These are phyloP conservation scores for Oryzias celebensis DNA, from an alignment of 2,113 vertebrate species.

Conservation along the genomic window DNA sequence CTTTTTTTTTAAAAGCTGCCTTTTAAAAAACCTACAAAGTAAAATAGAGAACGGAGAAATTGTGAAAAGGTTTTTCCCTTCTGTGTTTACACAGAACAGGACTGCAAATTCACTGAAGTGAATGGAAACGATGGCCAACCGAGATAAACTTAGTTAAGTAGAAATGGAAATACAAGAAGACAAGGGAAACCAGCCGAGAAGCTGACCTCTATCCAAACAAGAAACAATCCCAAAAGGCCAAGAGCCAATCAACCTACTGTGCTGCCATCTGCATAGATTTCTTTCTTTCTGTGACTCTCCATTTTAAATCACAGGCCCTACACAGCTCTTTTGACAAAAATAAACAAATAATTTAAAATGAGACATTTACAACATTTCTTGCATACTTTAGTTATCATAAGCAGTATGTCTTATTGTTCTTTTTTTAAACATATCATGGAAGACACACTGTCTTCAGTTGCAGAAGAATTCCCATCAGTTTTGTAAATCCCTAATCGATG, in stretches of 20 bases:
- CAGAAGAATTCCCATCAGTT: conserved; percentile 26
- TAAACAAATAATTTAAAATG: conserved; percentile 18
- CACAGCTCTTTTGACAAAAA: conserved; percentile 27
- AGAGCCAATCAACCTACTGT: conserved; percentile 74
- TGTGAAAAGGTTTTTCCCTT: background rate
- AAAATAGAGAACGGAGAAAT: background rate
- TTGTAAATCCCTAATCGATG: conserved; percentile 40
- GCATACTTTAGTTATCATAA: background rate
- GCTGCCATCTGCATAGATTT: conserved; percentile 75
- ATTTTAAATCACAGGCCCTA: conserved; percentile 13
- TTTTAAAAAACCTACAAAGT: background rate
- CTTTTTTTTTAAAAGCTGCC: background rate
- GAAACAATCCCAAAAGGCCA: conserved; percentile 71
- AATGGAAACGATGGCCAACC: conserved; percentile 11
- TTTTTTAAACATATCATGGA: background rate
- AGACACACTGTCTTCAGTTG: conserved; percentile 10
- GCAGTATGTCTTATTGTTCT: background rate
- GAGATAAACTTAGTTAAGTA: conserved; percentile 25
- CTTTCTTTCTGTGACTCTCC: conserved; percentile 27
- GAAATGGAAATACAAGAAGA: conserved; percentile 42
- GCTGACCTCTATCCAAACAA: conserved; percentile 70
- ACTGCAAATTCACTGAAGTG: conserved; percentile 13
- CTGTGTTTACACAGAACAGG: background rate
- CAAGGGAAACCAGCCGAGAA: conserved; percentile 57
- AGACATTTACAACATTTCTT: conserved; percentile 7